These are phyloP conservation scores for Oxystoma pomonae DNA, from an alignment of 2,888 invertebrate species.

Conservation along the genomic window DNA sequence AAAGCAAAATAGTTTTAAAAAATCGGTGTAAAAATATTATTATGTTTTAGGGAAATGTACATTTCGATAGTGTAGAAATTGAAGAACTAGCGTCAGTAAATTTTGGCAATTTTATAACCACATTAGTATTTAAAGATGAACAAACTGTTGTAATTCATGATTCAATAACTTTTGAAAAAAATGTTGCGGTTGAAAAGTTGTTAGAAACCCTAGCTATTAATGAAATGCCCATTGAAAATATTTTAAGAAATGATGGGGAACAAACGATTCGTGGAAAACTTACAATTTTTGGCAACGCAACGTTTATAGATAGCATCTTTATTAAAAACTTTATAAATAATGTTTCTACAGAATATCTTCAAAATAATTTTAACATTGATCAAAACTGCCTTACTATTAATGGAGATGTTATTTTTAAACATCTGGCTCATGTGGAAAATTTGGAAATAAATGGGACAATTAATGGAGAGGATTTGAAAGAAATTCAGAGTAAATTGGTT, in stretches of 20 bases:
- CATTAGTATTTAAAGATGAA: conserved; percentile 47
- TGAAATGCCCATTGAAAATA: conserved; percentile 39
- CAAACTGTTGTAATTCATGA: conserved; percentile 34
- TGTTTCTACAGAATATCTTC: conserved; percentile 32
- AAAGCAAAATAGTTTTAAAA: too few species aligned
- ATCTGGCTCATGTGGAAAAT: conserved; percentile 35
- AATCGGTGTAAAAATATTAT: too few species aligned
- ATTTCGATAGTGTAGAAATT: conserved; percentile 35
- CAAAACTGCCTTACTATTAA: conserved; percentile 32
- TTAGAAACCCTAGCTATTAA: conserved; percentile 45
- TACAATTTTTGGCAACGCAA: conserved; percentile 39
- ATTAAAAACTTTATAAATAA: conserved; percentile 41
- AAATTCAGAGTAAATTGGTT: conserved; percentile 36
- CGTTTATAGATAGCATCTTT: conserved; percentile 37
- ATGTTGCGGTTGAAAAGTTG: conserved; percentile 40
- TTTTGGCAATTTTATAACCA: conserved; percentile 43
- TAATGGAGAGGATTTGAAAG: conserved; percentile 32
- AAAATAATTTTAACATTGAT: conserved; percentile 28
- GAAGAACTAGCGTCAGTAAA: conserved; percentile 42
- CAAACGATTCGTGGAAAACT: conserved; percentile 40
- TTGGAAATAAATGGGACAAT: conserved; percentile 34
- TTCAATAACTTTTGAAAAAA: conserved; percentile 39
- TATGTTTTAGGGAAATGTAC: conserved; percentile 36
- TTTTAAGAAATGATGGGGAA: conserved; percentile 45
- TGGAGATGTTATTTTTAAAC: conserved; percentile 39